These are phyloP conservation scores for Peucedramus taeniatus DNA, from an alignment of 2,113 vertebrate genomes.

Conservation along the genomic window DNA sequence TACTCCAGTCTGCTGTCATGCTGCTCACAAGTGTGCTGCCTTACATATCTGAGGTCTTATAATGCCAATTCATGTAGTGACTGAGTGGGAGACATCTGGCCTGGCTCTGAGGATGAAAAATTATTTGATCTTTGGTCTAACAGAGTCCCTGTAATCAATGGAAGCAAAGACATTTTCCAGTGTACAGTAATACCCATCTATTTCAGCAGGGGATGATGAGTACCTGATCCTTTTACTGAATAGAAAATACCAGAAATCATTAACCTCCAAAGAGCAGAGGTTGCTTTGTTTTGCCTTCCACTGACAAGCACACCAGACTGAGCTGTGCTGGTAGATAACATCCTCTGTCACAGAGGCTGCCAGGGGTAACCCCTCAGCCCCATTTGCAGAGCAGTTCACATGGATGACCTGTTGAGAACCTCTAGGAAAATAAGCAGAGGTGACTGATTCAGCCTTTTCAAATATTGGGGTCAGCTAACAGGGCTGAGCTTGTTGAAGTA, in stretches of 20 bases:
- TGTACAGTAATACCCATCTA: background rate
- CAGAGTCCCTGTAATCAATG: background rate
- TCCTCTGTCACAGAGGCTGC: background rate
- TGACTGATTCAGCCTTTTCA: background rate
- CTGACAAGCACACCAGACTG: background rate
- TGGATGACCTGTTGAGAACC: background rate
- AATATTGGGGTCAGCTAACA: background rate
- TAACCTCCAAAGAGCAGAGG: background rate
- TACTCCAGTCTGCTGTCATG: background rate
- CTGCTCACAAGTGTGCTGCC: background rate
- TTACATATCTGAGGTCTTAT: background rate
- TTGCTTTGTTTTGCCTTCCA: background rate
- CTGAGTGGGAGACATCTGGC: background rate
- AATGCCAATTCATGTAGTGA: background rate
- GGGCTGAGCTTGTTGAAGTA: background rate
- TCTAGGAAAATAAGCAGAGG: background rate
- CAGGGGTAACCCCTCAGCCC: background rate
- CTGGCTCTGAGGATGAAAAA: background rate
- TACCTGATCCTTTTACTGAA: background rate
- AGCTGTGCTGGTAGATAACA: background rate
- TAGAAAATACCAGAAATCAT: background rate
- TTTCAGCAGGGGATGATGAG: background rate
- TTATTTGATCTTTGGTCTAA: background rate
- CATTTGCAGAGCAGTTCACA: background rate
- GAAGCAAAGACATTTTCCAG: background rate